phyloP scores from a whole-genome alignment of 1,140 invertebrate species.

The Pteromalus puparum region DNA sequence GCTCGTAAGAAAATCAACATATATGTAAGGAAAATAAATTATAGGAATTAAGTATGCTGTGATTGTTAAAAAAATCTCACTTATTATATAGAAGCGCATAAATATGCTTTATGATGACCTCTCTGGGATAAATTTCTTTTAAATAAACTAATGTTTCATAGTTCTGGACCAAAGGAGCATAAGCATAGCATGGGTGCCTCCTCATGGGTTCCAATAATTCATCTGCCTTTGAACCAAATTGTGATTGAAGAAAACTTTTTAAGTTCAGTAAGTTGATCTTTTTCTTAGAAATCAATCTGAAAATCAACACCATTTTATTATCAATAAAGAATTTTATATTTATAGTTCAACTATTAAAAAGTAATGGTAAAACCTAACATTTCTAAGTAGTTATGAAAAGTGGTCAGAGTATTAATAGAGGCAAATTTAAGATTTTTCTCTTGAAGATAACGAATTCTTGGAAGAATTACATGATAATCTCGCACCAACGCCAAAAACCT shows the following conservation, averaged over 20 bases:
- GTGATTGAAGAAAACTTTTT: slow-evolving; percentile 61
- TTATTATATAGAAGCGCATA: slow-evolving; percentile 77
- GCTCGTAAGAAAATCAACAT: slow-evolving; percentile 17
- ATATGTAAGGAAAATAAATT: slow-evolving; percentile 60
- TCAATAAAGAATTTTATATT: slow-evolving; percentile 17
- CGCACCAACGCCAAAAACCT: slow-evolving; percentile 75
- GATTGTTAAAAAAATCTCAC: slow-evolving; percentile 64
- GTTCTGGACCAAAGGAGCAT: slow-evolving; percentile 74
- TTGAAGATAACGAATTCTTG: slow-evolving; percentile 73
- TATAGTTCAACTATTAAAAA: slow-evolving; percentile 18
- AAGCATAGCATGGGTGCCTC: slow-evolving; percentile 76
- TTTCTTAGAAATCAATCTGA: slow-evolving; percentile 50
- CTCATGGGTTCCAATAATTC: slow-evolving; percentile 68
- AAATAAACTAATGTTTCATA: slow-evolving; percentile 73
- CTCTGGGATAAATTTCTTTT: slow-evolving; percentile 67
- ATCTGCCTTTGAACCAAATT: slow-evolving; percentile 59
- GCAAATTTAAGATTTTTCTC: slow-evolving; percentile 71
- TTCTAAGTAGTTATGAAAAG: slow-evolving; percentile 68
- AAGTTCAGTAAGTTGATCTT: slow-evolving; percentile 67
- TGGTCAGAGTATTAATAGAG: slow-evolving; percentile 72
- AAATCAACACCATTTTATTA: slow-evolving; percentile 46
- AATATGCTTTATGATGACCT: slow-evolving; percentile 76
- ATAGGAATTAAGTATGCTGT: neutral
- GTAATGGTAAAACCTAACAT: slow-evolving; percentile 47
- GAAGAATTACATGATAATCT: slow-evolving; percentile 70